These are phyloP conservation scores for Drosophila robusta DNA, from an alignment of 2,888 invertebrate genomes.

Conservation along the genomic window DNA sequence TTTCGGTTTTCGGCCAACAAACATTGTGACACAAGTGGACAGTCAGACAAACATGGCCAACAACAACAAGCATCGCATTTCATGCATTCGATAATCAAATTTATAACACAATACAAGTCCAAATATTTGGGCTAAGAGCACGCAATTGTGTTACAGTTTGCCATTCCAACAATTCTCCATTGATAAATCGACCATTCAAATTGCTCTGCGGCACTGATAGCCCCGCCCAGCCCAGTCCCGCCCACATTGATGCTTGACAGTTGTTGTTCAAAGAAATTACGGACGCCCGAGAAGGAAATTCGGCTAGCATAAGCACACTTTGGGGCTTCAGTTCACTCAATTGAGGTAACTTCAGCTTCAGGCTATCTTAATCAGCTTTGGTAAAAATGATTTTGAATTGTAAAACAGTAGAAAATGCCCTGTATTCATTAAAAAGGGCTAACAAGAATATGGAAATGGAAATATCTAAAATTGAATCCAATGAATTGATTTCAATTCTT, in stretches of 20 bases:
- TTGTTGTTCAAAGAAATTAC: constrained; percentile 16
- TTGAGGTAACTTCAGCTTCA: not conserved
- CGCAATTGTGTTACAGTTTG: constrained; percentile 39
- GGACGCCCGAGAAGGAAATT: not conserved
- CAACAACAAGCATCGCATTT: constrained; percentile 19
- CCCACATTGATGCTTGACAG: not conserved
- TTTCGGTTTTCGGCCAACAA: constrained; percentile 54
- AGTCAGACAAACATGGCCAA: not conserved
- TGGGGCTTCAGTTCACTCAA: constrained; percentile 6
- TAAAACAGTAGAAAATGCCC: no score
- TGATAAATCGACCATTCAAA: constrained; percentile 23
- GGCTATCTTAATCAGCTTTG: no score
- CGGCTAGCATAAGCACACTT: not conserved
- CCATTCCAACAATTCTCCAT: constrained; percentile 34
- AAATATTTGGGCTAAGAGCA: constrained; percentile 37
- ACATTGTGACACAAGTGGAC: constrained; percentile 60
- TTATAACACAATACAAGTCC: constrained; percentile 30
- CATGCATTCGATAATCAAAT: constrained; percentile 54
- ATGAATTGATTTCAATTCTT: no score
- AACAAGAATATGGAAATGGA: no score
- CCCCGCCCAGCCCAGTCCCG: not conserved
- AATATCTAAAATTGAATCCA: no score
- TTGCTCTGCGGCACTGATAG: not conserved
- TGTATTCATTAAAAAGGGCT: no score
- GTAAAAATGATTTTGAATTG: no score